These are phyloP conservation scores for Pituophis catenifer DNA, from an alignment of 2,113 vertebrate genomes.

Conservation along the genomic window DNA sequence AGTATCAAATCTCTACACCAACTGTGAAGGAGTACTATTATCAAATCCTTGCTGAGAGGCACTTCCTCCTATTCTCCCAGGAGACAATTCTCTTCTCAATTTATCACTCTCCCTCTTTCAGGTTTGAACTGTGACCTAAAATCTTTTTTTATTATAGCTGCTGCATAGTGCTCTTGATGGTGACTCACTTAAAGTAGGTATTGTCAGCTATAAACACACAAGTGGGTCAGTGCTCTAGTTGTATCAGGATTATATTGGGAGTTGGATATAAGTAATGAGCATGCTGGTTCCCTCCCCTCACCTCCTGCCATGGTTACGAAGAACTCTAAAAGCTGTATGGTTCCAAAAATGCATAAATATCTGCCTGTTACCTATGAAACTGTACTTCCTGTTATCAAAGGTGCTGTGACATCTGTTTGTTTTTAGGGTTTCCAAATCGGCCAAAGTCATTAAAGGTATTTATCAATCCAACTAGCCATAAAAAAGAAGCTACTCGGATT, in stretches of 20 bases:
- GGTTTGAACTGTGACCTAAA: constrained; percentile 56
- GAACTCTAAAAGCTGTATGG: neutral
- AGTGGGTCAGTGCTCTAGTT: constrained; percentile 58
- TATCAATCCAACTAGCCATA: constrained; percentile 93
- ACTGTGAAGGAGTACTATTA: constrained; percentile 56
- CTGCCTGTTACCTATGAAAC: constrained; percentile 4
- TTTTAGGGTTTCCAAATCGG: constrained; percentile 80
- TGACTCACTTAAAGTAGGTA: constrained; percentile 20
- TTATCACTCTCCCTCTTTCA: constrained; percentile 13
- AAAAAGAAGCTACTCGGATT: constrained; percentile 82
- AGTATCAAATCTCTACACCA: constrained; percentile 58
- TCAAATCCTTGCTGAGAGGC: constrained; percentile 34
- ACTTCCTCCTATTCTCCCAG: constrained; percentile 42
- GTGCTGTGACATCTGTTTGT: neutral
- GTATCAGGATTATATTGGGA: constrained; percentile 59
- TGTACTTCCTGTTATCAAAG: neutral
- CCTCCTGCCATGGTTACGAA: neutral
- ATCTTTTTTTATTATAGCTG: constrained; percentile 24
- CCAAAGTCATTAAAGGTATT: constrained; percentile 89
- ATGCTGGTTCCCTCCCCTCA: neutral
- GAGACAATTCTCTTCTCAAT: constrained; percentile 21
- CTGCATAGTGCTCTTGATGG: constrained; percentile 32
- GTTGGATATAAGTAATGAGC: constrained; percentile 64
- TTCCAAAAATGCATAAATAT: neutral
- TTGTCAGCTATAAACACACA: constrained; percentile 47